phyloP scores from a whole-genome alignment of 2,797 vertebrate species.

The Gastrophryne carolinensis region DNA sequence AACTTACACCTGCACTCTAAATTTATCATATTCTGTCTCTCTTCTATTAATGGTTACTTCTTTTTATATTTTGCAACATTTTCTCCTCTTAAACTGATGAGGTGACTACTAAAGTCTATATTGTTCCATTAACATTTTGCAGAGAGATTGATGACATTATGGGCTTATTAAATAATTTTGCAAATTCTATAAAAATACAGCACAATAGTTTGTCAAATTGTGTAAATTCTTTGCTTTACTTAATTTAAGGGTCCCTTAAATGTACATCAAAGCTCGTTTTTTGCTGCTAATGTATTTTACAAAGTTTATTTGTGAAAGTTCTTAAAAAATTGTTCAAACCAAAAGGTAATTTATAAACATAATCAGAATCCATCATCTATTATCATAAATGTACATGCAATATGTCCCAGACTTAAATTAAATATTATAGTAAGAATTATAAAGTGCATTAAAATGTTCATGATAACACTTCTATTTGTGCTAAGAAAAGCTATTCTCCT shows the following conservation, averaged over 20 bases:
- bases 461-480: too few species aligned
- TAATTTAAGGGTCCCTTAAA: background rate
- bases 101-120: constrained; percentile 55
- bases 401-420: background rate
- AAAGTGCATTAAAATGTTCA: too few species aligned
- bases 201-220: constrained; percentile 19
- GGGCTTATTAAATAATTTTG: constrained; percentile 54
- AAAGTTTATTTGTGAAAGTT: background rate
- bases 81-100: constrained; percentile 58
- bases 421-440: too few species aligned
- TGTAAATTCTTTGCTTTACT: background rate
- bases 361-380: background rate
- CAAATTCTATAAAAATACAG: constrained; percentile 47
- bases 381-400: too few species aligned
- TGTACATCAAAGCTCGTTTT: background rate
- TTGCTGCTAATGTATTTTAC: background rate
- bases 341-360: background rate
- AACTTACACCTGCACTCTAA: constrained; percentile 76
- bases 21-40: constrained; percentile 76
- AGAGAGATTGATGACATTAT: constrained; percentile 57
- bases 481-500: too few species aligned
- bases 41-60: constrained; percentile 66
- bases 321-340: too few species aligned
- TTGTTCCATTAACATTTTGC: constrained; percentile 50
- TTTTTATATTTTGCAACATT: constrained; percentile 54